Percentiles rank a stretch among this genome's conserved stretches.
Conservation (phyloP, 2,888 invertebrate genomes). For the Caenorhabditis angaria region DNA sequence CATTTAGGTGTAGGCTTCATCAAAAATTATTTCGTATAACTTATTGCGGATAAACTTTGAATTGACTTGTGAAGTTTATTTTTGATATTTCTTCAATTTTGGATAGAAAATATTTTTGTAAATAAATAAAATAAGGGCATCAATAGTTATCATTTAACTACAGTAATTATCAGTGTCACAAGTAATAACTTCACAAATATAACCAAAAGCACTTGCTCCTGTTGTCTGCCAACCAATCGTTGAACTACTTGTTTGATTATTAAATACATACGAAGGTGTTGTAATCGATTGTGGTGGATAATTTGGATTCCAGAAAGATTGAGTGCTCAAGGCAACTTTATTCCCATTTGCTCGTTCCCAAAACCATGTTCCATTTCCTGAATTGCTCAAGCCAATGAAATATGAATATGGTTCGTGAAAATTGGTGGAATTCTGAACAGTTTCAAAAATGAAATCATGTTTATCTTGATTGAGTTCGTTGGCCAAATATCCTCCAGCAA, state of each 20-base stretch:
- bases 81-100: too few species aligned
- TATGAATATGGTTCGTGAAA: slow-evolving; percentile 15
- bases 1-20: too few species aligned
- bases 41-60: too few species aligned
- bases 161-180: slow-evolving; percentile 31
- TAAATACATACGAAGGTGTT: neutral
- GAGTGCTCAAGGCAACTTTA: neutral
- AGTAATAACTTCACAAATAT: slow-evolving; percentile 20
- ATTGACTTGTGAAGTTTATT: too few species aligned
- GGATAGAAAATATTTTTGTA: too few species aligned
- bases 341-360: slow-evolving; percentile 21
- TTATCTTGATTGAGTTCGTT: slow-evolving; percentile 20
- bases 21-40: too few species aligned
- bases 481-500: slow-evolving; percentile 14
- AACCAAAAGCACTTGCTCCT: slow-evolving; percentile 18
- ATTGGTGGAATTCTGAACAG: neutral
- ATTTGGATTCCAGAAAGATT: slow-evolving; percentile 4
- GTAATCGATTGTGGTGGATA: neutral
- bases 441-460: slow-evolving; percentile 16
- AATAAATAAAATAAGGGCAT: too few species aligned
- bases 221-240: slow-evolving; percentile 17
- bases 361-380: slow-evolving; percentile 7
- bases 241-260: slow-evolving; percentile 3
- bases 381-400: slow-evolving; percentile 21
- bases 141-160: slow-evolving; percentile 2